A percentile compares a stretch with the other conserved stretches of the same genome.
Conservation (phyloP, 1,140 invertebrate genomes). For the Maconellicoccus hirsutus region DNA sequence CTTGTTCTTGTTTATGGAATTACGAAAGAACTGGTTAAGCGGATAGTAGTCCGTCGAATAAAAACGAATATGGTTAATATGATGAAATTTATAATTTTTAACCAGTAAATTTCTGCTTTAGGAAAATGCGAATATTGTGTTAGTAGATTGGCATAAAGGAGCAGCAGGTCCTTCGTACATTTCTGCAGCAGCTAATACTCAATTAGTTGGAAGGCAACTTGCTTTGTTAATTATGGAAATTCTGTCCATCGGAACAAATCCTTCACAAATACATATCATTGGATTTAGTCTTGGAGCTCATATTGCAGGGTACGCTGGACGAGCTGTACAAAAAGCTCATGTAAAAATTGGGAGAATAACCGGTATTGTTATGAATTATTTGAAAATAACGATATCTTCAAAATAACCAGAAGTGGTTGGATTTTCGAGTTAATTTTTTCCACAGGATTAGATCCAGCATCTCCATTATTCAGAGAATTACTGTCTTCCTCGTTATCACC, state of each 20-base stretch:
- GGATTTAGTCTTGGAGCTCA: conserved; percentile 70
- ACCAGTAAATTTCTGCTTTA: conserved; percentile 30
- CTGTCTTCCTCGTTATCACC: conserved; percentile 34
- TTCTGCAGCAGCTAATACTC: conserved; percentile 48
- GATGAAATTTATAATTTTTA: conserved; percentile 11
- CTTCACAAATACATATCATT: conserved; percentile 49
- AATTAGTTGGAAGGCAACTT: conserved; percentile 50
- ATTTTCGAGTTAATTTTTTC: too few species aligned
- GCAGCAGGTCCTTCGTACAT: conserved; percentile 42
- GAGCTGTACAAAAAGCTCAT: conserved; percentile 43
- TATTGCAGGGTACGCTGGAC: conserved; percentile 57
- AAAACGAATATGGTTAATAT: neutral
- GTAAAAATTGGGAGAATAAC: conserved; percentile 55
- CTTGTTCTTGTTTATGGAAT: neutral
- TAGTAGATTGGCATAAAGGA: conserved; percentile 43
- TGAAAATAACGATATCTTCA: neutral
- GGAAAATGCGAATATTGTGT: conserved; percentile 40
- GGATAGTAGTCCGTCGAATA: neutral
- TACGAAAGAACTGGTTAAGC: neutral
- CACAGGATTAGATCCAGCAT: conserved; percentile 59
- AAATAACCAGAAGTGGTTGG: too few species aligned
- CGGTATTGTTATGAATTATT: conserved; percentile 31
- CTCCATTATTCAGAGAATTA: conserved; percentile 49
- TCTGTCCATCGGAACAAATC: conserved; percentile 36
- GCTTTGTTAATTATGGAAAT: conserved; percentile 39